Percentiles rank a stretch among this genome's conserved stretches.
Evolutionary conservation across 2,888 invertebrate species (phyloP).

Genomic region (Mantis religiosa): DNA sequence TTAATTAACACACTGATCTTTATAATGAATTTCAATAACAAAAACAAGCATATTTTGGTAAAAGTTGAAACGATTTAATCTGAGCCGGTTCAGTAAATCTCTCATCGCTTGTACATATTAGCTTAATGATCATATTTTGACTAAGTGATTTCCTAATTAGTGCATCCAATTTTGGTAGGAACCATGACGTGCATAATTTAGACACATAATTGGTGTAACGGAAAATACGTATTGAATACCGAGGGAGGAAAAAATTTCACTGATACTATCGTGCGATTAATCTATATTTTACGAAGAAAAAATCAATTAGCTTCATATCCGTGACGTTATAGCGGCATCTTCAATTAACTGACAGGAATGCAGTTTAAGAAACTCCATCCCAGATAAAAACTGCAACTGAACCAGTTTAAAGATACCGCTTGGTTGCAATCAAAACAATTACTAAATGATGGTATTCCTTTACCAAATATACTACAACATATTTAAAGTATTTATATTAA

Average conservation of each 20-base stretch:
- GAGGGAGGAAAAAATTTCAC: background rate
- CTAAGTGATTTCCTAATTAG: background rate
- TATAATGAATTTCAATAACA: background rate
- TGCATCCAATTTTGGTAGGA: background rate
- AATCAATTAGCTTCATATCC: background rate
- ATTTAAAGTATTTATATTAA: too few relatives aligned
- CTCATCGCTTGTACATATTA: background rate
- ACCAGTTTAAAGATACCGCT: background rate
- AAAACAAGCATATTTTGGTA: background rate
- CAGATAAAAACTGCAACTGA: background rate
- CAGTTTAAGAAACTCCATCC: background rate
- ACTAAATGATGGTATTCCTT: too few relatives aligned
- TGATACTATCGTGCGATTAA: background rate
- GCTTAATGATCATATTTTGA: background rate
- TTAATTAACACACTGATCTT: background rate
- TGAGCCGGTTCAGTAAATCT: background rate
- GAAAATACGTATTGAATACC: background rate
- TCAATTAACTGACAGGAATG: background rate
- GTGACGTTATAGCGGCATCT: background rate
- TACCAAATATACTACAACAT: too few relatives aligned
- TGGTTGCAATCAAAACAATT: too few relatives aligned
- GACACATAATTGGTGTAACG: background rate
- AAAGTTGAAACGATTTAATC: background rate
- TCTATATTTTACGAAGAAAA: background rate
- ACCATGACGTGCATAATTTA: background rate